A percentile compares a stretch with the other conserved stretches of the same genome.
phyloP scores from a whole-genome alignment of 2,888 invertebrate species.

The Stegana nigrithorax region DNA sequence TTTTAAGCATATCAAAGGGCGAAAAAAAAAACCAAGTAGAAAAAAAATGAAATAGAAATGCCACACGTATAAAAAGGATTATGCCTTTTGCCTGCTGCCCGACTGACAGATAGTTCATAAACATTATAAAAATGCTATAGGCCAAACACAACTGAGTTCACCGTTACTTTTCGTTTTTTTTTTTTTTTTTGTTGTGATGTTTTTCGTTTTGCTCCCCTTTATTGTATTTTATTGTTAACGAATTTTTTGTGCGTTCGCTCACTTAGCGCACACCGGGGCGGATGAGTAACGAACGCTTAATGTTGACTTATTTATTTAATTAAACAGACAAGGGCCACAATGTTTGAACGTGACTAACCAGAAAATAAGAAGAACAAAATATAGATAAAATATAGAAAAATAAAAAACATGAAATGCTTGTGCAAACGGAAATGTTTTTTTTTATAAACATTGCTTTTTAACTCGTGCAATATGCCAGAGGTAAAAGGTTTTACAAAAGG shows the following conservation, averaged over 20 bases:
- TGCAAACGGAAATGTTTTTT: no score
- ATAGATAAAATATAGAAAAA: constrained; percentile 18
- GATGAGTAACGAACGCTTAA: background rate
- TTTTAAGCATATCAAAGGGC: background rate
- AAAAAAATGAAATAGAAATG: background rate
- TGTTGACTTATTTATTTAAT: constrained; percentile 12
- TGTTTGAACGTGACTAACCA: background rate
- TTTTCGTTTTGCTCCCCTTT: background rate
- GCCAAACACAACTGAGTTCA: no score
- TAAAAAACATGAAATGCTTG: no score
- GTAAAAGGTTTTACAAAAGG: no score
- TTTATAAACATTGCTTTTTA: no score
- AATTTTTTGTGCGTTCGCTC: background rate
- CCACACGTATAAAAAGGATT: background rate
- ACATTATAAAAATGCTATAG: background rate
- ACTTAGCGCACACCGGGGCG: background rate
- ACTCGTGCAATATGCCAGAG: no score
- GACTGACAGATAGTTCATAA: constrained; percentile 10
- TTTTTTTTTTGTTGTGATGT: background rate
- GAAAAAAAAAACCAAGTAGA: background rate
- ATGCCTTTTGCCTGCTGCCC: background rate
- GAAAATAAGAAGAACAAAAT: background rate
- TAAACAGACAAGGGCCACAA: constrained; percentile 3
- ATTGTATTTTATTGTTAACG: background rate
- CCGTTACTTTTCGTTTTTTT: no score